Conservation (phyloP, 2,888 invertebrate species). For the Drosophila fungiperda region DNA sequence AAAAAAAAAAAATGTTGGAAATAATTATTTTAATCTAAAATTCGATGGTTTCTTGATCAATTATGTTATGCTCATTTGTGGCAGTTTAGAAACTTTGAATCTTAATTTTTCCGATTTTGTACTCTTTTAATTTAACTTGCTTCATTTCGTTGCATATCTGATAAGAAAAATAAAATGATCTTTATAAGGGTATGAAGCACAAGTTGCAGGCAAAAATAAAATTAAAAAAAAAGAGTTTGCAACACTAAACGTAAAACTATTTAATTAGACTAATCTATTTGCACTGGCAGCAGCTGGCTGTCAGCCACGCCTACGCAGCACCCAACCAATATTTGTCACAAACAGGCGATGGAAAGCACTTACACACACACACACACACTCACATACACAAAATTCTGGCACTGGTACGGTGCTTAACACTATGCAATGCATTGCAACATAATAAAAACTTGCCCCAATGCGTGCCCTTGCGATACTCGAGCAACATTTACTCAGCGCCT, state of each 20-base stretch:
- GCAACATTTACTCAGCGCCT: slow-evolving; percentile 39
- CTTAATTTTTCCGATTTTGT: neutral
- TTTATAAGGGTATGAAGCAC: neutral
- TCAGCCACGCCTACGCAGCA: slow-evolving; percentile 10
- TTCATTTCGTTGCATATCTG: neutral
- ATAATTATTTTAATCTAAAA: neutral
- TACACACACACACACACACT: neutral
- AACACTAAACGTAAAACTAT: slow-evolving; percentile 55
- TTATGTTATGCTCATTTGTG: too few species aligned
- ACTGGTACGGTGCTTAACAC: slow-evolving; percentile 16
- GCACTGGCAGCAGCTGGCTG: slow-evolving; percentile 39
- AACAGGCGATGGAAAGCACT: slow-evolving; percentile 18
- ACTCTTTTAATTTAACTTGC: neutral
- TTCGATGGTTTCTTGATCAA: neutral
- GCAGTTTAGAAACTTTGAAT: neutral
- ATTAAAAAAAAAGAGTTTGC: slow-evolving; percentile 25
- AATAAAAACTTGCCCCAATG: slow-evolving; percentile 34
- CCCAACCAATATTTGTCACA: slow-evolving; percentile 19
- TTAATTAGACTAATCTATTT: slow-evolving; percentile 75
- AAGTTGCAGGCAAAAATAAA: neutral
- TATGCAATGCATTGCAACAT: slow-evolving; percentile 40
- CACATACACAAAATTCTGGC: neutral
- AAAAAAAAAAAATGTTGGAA: neutral
- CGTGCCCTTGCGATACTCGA: slow-evolving; percentile 18
- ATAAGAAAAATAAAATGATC: neutral